phyloP scores from a whole-genome alignment of 2,888 invertebrate species.

The Andrena trimmerana region DNA sequence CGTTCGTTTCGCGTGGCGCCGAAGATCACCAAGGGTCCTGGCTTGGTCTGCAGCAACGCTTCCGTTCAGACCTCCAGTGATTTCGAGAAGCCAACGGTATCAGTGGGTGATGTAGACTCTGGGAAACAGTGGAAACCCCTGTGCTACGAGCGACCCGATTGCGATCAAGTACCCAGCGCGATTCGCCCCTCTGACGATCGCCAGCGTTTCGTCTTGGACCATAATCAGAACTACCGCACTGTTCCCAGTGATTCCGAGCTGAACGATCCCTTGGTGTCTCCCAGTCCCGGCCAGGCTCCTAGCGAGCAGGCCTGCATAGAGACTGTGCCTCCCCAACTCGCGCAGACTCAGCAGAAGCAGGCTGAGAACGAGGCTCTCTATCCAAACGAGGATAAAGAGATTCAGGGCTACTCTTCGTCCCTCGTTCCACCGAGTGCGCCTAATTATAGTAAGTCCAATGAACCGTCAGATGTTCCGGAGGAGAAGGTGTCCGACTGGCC shows the following conservation, averaged over 20 bases:
- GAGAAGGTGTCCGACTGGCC: slow-evolving; percentile 15
- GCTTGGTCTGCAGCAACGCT: slow-evolving; percentile 62
- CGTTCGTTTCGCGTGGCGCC: slow-evolving; percentile 60
- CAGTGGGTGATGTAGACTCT: slow-evolving; percentile 8
- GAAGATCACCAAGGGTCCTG: slow-evolving; percentile 33
- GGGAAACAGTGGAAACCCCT: slow-evolving; percentile 41
- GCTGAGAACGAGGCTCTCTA: background rate
- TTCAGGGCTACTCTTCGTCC: slow-evolving; percentile 7
- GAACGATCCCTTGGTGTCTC: background rate
- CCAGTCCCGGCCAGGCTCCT: background rate
- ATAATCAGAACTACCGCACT: slow-evolving; percentile 57
- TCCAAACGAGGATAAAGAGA: background rate
- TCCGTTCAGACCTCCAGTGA: slow-evolving; percentile 70
- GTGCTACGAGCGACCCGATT: background rate
- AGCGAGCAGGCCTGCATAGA: slow-evolving; percentile 1
- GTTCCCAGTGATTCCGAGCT: slow-evolving; percentile 7
- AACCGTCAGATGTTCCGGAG: background rate
- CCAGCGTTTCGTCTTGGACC: slow-evolving; percentile 48
- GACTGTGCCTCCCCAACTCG: background rate
- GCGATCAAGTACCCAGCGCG: background rate
- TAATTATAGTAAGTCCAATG: background rate
- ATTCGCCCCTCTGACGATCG: slow-evolving; percentile 13
- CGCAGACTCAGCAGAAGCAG: background rate
- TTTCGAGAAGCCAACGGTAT: background rate
- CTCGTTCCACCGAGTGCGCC: slow-evolving; percentile 12